Evolutionary conservation across 2,888 invertebrate species (phyloP), one percentile per base, ranked within the genome.

Genomic region (Malthinus seriepunctatus): DNA sequence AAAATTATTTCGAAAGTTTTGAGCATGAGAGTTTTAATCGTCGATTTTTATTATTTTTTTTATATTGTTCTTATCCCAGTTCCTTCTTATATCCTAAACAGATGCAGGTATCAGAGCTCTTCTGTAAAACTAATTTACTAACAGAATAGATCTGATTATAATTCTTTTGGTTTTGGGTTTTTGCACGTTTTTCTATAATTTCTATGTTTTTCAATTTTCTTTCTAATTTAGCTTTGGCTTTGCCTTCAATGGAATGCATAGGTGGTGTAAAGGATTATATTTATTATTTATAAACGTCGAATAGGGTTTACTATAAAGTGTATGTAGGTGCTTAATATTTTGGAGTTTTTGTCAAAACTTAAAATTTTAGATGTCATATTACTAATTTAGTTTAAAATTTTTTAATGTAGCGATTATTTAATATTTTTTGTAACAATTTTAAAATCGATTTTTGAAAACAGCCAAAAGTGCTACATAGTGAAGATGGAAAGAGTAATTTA

Each of bases 91-190:
- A 42, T 56, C 59, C 53, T 51, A 42, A 51, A 51, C 59, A 56
- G 56, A 63, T 55, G 53, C 53, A 61, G 62, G 60, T 62, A 58
- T 66, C 63, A 66, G 63, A 66, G 66, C 63, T 64, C 56, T 66
- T 66, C 63, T 66, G 64, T 66, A 63, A 34, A 33, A 51, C 45
- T 54, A 47, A 49, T 56, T 10, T 35, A 65, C 60, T 61, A 65
- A 66, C 66, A 66, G 63, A 65, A 65, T 55, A 60, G 63, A 61
- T 65, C 62, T 63, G 63, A 63, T 55, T 54, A 31, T 52, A 54
- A 15, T 46, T 32, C 23, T 45, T 63, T 47, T 46, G 48, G 51
- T 32, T 50, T 58, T 51, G 46, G 38, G 51, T 51, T 37, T 50
- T 31, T 48, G 55, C 55, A 54, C 50, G 49, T 48, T 49, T 54